Percentiles rank a stretch among this genome's conserved stretches.
Evolutionary conservation across 1,140 invertebrate species (phyloP).

Genomic region (Drosophila melanogaster): DNA sequence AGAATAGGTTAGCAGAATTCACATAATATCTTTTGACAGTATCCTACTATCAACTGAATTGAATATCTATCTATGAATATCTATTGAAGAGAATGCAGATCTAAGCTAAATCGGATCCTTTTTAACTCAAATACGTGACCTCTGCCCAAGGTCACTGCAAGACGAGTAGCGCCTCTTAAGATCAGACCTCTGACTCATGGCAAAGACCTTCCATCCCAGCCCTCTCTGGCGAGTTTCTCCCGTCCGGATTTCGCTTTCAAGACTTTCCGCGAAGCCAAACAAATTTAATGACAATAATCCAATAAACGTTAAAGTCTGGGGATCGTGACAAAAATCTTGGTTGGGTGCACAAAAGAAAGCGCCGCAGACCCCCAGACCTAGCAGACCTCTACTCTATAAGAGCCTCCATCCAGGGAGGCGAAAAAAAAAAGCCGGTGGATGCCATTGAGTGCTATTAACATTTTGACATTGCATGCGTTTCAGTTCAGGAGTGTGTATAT

Average conservation of each 20-base stretch:
- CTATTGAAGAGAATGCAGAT: too few relatives aligned
- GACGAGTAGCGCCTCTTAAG: conserved; percentile 49
- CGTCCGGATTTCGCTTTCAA: conserved; percentile 69
- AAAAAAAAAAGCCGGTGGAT: conserved; percentile 28
- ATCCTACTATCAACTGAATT: too few relatives aligned
- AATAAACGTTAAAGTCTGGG: conserved; percentile 71
- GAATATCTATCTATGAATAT: too few relatives aligned
- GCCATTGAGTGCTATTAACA: conserved; percentile 63
- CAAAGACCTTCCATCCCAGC: conserved; percentile 14
- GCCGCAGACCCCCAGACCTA: conserved; percentile 41
- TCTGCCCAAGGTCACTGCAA: conserved; percentile 33
- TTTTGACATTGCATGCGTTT: conserved; percentile 76
- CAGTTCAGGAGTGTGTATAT: conserved; percentile 42
- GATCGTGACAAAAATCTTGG: conserved; percentile 76
- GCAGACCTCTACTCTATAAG: conserved; percentile 26
- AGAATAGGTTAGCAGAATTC: too few relatives aligned
- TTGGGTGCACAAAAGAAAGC: conserved; percentile 72
- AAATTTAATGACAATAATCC: conserved; percentile 81
- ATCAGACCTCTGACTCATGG: conserved; percentile 63
- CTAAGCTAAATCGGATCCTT: not conserved
- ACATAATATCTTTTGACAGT: too few relatives aligned
- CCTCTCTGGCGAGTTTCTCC: conserved; percentile 23
- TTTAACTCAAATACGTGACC: conserved; percentile 8
- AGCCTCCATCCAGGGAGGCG: conserved; percentile 17
- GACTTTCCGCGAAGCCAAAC: conserved; percentile 39